These are phyloP conservation scores for Emys orbicularis DNA, from an alignment of 2,797 vertebrate species.

Conservation along the genomic window DNA sequence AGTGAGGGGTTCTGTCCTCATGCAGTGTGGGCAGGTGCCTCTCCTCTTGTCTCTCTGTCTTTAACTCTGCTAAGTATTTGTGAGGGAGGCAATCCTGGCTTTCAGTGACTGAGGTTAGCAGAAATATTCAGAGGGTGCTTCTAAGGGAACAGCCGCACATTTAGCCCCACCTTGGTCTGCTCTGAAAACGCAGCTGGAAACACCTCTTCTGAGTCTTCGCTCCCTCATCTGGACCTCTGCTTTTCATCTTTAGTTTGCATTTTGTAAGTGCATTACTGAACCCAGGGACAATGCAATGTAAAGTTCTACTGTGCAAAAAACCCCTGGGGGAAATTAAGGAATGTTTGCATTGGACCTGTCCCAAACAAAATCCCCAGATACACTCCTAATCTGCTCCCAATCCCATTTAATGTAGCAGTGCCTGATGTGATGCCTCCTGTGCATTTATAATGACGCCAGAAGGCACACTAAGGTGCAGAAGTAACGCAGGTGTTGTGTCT, in stretches of 20 bases:
- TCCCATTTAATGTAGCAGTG: accelerated
- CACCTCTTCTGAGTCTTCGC: neutral
- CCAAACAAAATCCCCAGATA: neutral
- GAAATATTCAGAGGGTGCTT: neutral
- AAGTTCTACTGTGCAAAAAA: neutral
- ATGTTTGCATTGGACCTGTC: neutral
- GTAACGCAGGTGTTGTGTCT: neutral
- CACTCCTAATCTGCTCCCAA: accelerated
- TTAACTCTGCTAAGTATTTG: accelerated
- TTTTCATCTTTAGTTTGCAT: neutral
- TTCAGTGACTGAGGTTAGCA: neutral
- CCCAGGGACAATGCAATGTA: neutral
- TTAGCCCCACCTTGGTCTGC: accelerated
- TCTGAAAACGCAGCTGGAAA: accelerated
- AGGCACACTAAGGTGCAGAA: neutral
- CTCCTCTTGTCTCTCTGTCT: accelerated
- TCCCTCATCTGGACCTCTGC: neutral
- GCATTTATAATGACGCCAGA: no score
- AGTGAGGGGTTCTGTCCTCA: accelerated
- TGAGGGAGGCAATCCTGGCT: accelerated
- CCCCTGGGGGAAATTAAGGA: neutral
- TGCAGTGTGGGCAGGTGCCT: accelerated
- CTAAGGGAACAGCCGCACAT: accelerated
- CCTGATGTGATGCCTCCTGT: accelerated
- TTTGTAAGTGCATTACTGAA: neutral